A percentile compares a stretch with the other conserved stretches of the same genome.
Conservation (phyloP, 2,888 invertebrate genomes). For the Acheta domesticus region DNA sequence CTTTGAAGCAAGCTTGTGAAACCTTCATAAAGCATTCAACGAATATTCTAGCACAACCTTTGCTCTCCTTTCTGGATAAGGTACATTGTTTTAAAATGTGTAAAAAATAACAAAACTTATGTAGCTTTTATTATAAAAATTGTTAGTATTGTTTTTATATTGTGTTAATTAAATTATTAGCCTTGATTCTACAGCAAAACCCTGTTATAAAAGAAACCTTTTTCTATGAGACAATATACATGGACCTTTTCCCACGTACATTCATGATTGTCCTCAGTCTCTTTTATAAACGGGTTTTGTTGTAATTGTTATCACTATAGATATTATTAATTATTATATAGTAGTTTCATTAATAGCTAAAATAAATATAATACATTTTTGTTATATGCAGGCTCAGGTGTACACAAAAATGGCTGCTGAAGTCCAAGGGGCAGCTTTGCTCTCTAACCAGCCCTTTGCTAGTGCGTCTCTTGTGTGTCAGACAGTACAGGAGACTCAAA, state of each 20-base stretch:
- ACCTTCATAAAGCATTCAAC: slow-evolving; percentile 79
- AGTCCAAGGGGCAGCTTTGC: slow-evolving; percentile 24
- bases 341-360: neutral
- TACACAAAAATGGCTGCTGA: slow-evolving; percentile 27
- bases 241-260: no score
- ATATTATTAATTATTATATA: neutral
- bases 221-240: no score
- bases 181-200: no score
- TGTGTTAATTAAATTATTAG: no score
- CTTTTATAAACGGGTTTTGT: no score
- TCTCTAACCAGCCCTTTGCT: slow-evolving; percentile 33
- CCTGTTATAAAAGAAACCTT: no score
- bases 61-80: slow-evolving; percentile 70
- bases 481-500: slow-evolving; percentile 72
- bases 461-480: slow-evolving; percentile 66
- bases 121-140: neutral
- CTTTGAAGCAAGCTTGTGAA: slow-evolving; percentile 86
- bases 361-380: slow-evolving; percentile 53
- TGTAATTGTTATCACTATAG: no score
- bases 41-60: slow-evolving; percentile 68
- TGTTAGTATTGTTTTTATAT: no score
- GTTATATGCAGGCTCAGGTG: slow-evolving; percentile 60
- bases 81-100: slow-evolving; percentile 49
- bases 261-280: no score
- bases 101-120: slow-evolving; percentile 28